Evolutionary conservation across 2,113 vertebrate genomes (phyloP).

Genomic region (Myanophis thanlyinensis): DNA sequence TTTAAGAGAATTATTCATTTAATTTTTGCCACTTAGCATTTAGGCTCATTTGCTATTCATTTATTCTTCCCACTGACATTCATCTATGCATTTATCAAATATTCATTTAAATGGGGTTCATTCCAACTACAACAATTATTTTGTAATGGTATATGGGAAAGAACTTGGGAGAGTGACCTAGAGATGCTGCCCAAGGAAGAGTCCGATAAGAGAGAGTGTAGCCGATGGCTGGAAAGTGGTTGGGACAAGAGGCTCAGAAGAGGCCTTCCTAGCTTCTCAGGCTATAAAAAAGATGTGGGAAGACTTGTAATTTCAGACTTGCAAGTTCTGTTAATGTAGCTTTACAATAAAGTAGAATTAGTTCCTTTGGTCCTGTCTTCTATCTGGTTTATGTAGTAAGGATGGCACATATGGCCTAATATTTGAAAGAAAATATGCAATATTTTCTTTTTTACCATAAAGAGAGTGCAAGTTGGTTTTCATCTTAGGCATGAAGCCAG

Average conservation of each 20-base stretch:
- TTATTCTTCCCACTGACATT: slow-evolving; percentile 75
- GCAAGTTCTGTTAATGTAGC: neutral
- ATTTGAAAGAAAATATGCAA: too few relatives aligned
- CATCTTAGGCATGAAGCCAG: neutral
- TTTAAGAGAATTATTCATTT: slow-evolving; percentile 76
- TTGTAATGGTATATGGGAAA: neutral
- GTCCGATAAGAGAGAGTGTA: neutral
- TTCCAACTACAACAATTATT: slow-evolving; percentile 63
- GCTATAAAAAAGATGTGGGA: neutral
- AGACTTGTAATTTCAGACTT: neutral
- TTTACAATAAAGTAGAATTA: neutral
- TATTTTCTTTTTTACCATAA: slow-evolving; percentile 43
- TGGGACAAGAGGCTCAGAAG: neutral
- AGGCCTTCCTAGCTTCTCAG: neutral
- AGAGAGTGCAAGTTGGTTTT: neutral
- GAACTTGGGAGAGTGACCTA: neutral
- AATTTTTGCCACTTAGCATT: slow-evolving; percentile 71
- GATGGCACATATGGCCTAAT: slow-evolving; percentile 31
- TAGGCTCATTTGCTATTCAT: slow-evolving; percentile 70
- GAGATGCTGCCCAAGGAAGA: neutral
- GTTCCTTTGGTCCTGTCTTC: neutral
- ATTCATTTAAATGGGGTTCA: slow-evolving; percentile 74
- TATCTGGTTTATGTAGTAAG: neutral
- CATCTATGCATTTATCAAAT: slow-evolving; percentile 77
- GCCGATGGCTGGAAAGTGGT: neutral